phyloP scores from a whole-genome alignment of 2,113 vertebrate species.

The Cromileptes altivelis region DNA sequence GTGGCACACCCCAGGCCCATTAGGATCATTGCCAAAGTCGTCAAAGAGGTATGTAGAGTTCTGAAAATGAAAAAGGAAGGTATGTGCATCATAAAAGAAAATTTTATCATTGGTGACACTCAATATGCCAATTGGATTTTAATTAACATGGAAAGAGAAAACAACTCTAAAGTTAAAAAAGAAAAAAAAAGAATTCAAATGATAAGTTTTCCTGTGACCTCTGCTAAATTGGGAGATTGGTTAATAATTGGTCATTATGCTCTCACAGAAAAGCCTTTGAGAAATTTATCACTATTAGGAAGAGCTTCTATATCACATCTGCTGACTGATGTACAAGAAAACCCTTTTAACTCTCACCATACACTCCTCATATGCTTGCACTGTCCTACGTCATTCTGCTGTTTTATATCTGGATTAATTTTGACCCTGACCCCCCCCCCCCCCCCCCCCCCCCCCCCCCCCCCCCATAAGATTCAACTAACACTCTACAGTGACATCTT shows the following conservation, averaged over 20 bases:
- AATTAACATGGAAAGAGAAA: not conserved
- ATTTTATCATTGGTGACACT: slow-evolving; percentile 6
- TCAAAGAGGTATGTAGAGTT: not conserved
- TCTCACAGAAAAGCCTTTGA: slow-evolving; percentile 28
- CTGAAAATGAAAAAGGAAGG: not conserved
- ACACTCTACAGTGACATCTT: slow-evolving; percentile 9
- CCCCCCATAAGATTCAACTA: slow-evolving; percentile 11
- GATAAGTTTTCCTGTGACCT: not conserved
- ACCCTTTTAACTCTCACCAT: slow-evolving; percentile 34
- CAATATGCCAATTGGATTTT: not conserved
- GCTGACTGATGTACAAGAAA: slow-evolving; percentile 44
- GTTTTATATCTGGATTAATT: not conserved
- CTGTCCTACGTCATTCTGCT: not conserved
- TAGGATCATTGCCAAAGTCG: not conserved
- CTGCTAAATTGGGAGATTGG: slow-evolving; percentile 11
- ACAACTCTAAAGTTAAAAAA: not conserved
- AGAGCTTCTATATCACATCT: slow-evolving; percentile 6
- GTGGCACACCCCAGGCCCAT: not conserved
- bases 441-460: too few species aligned
- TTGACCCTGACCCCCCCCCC: too few species aligned
- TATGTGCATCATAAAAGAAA: not conserved
- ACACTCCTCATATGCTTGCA: not conserved
- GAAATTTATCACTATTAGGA: slow-evolving; percentile 48
- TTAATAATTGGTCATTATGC: slow-evolving; percentile 51
- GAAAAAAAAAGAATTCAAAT: slow-evolving; percentile 13